Evolutionary conservation across 1,140 invertebrate genomes (phyloP), one percentile per base, ranked within the genome.

Genomic region (Drosophila pseudoobscura): DNA sequence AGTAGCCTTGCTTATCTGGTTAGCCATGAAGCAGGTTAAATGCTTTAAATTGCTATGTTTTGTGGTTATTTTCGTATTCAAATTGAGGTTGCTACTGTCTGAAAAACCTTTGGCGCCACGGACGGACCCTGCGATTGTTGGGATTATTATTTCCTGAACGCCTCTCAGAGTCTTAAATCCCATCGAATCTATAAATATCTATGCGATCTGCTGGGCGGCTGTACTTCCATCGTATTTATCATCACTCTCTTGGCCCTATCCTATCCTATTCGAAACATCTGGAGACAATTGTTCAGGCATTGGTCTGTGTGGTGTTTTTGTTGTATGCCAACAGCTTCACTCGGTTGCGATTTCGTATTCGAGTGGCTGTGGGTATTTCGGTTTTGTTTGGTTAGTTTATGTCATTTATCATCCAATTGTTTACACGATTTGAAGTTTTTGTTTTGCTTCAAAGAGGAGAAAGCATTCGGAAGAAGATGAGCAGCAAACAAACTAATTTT

Each of bases 11-110:
- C 41, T 75, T 70, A 43, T 63, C 60, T 62, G 51, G 61, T 78
- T 75, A 57, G 78, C 78, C 74, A 61, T 88, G 78, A 77, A 62
- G 47, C 54, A 72, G 83, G 78, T 77, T 88, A 85, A 78, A 62
- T 5, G 52, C 39, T 55, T 45, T 24, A 56, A 73, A 72, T 46
- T 45, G 20, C 44, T 47, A 5, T 61, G 59, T 51, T 44, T 44
- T 60, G 65, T 24, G 26, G 29, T n/a, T 49, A 43, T 69, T 69
- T 43, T 57, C n/a, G 63, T 68, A 68, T 57, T 64, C 52, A 69
- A 35, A 69, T 57, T 43, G 66, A 50, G 64, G 45, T 69, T 15
- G 46, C 64, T 43, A 11, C n/a, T 54, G 24, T 6, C 35, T 68
- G 35, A 41, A 41, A 64, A 41, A 50, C 63, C 26, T 51, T 52